These are phyloP conservation scores for Chromoteleia sp. DNA, from an alignment of 2,888 invertebrate genomes.

Conservation along the genomic window DNA sequence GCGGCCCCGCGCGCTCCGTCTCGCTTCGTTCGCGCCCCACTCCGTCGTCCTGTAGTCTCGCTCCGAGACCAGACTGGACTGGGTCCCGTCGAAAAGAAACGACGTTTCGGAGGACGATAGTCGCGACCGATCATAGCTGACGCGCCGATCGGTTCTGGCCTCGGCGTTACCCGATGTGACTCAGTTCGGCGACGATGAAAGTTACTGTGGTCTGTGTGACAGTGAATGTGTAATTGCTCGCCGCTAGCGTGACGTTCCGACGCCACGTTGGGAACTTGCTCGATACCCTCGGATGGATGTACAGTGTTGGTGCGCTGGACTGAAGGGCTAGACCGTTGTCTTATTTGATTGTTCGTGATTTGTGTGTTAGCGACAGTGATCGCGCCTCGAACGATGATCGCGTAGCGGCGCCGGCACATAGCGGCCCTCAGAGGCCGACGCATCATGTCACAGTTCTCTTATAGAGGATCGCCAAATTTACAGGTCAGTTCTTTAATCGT, in stretches of 20 bases:
- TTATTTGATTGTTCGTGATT: constrained; percentile 46
- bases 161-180: constrained; percentile 39
- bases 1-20: constrained; percentile 71
- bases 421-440: constrained; percentile 85
- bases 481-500: constrained; percentile 85
- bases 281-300: constrained; percentile 47
- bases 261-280: background rate
- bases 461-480: constrained; percentile 88
- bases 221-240: constrained; percentile 50
- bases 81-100: constrained; percentile 84
- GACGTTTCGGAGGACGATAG: constrained; percentile 84
- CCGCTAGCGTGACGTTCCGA: constrained; percentile 28
- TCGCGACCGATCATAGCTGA: constrained; percentile 85
- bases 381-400: constrained; percentile 80
- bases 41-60: constrained; percentile 36
- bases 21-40: constrained; percentile 64
- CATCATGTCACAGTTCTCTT: constrained; percentile 89
- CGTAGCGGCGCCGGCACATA: constrained; percentile 83
- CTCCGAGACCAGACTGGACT: constrained; percentile 73
- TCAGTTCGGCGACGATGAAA: constrained; percentile 17
- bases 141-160: constrained; percentile 83
- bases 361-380: constrained; percentile 58
- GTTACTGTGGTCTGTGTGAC: constrained; percentile 54
- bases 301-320: constrained; percentile 51
- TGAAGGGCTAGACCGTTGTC: constrained; percentile 23